Base-by-base conservation (phyloP, 2,888 invertebrate species). In the Rhodophaea formosa region DNA sequence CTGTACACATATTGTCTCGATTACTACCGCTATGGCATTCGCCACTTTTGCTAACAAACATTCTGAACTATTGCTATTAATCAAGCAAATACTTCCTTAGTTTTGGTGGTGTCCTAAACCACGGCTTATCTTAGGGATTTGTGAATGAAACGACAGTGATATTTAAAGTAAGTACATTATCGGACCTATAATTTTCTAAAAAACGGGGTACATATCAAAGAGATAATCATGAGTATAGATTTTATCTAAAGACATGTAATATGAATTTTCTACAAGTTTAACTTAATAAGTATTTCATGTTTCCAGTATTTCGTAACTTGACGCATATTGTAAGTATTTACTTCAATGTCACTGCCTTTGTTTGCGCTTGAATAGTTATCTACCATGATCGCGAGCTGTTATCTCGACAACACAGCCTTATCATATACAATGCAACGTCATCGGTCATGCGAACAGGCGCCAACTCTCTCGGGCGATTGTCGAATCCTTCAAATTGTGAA, bases 1-100 rank as follows among this genome's bases (percentile, higher is more conserved):
- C 79, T 79, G 75, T 72, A 72, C 68, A 75, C 47, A 73, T 76
- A 82, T 81, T 82, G 80, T 82, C 82, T 79, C 67, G 64, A 72
- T 62, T 69, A 68, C 51, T 35, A 51, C 65, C 67, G 45, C 61
- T 51, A 62, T 42, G 62, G 67, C 71, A 68, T 61, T 61, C 60
- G 35, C 62, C 55, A 39, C 23, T n/a, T 39, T 39, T n/a, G n/a
- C 23, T 16, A 61, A 61, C 59, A 65, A 67, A 70, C 67, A 17
- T 35, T 12, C 35, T 39, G 12, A 5, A 6, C 12, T n/a, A n/a
- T 39, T 5, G 2, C 23, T 35, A 35, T 35, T 2, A 35, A 7
- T 10, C 10, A 35, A 35, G 35, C 35, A 8, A 35, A 35, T 35
- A 35, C 12, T 35, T 35, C 10, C 8, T 35, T 2, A 35, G 23